A percentile compares a stretch with the other conserved stretches of the same genome.
These are phyloP conservation scores for Rhagologus leucostigma DNA, from an alignment of 2,113 vertebrate genomes.

Conservation along the genomic window DNA sequence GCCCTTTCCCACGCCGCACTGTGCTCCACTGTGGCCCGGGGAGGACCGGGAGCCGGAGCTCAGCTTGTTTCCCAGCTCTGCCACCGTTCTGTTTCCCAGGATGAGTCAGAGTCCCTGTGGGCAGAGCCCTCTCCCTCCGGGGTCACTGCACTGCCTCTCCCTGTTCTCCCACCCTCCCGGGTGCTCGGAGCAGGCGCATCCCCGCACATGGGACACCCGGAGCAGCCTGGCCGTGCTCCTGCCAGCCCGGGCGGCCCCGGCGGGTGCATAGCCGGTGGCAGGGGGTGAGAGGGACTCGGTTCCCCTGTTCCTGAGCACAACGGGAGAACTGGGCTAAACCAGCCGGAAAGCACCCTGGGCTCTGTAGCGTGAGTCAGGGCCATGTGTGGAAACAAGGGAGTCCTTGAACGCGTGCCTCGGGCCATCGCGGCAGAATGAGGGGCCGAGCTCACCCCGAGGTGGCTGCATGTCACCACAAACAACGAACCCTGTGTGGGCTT, in stretches of 20 bases:
- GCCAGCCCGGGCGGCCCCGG: background rate
- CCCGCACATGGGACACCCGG: accelerated
- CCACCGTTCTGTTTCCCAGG: conserved; percentile 12
- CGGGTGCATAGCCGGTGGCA: accelerated
- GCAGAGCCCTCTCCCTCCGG: background rate
- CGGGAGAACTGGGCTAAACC: background rate
- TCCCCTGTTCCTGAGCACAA: background rate
- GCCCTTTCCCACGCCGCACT: conserved; percentile 35
- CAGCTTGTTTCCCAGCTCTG: background rate
- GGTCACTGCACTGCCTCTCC: background rate
- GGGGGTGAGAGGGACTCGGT: background rate
- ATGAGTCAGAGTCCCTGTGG: conserved; percentile 1
- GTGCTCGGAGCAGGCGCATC: accelerated
- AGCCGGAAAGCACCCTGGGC: background rate
- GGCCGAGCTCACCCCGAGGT: background rate
- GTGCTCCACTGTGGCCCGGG: background rate
- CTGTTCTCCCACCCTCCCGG: background rate
- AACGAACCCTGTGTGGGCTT: background rate
- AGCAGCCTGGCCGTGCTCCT: accelerated
- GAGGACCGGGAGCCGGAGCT: background rate
- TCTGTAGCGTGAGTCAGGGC: background rate
- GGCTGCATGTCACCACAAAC: background rate
- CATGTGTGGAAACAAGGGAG: conserved; percentile 31
- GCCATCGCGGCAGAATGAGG: background rate
- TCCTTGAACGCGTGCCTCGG: background rate